A percentile compares a stretch with the other conserved stretches of the same genome.
These are phyloP conservation scores for Cybosia mesomella DNA, from an alignment of 2,888 invertebrate genomes.

Conservation along the genomic window DNA sequence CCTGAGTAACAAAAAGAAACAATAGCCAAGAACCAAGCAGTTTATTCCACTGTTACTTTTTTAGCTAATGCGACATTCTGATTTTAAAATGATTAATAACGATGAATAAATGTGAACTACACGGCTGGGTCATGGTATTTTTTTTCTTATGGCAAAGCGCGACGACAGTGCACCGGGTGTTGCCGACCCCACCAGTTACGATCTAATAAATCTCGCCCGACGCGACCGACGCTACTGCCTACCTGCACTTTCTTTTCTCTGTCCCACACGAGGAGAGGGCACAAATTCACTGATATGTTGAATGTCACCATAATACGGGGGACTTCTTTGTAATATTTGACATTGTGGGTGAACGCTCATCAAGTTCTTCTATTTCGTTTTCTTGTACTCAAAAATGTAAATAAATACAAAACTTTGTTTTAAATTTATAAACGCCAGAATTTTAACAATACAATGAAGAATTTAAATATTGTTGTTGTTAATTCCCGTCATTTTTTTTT, in stretches of 20 bases:
- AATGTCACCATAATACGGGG: slow-evolving; percentile 63
- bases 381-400: slow-evolving; percentile 31
- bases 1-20: not conserved
- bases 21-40: not conserved
- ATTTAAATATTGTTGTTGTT: slow-evolving; percentile 43
- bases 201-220: slow-evolving; percentile 83
- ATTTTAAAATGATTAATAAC: slow-evolving; percentile 19
- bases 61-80: not conserved
- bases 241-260: slow-evolving; percentile 86
- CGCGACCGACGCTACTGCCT: slow-evolving; percentile 69
- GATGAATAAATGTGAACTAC: slow-evolving; percentile 30
- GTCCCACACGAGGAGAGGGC: slow-evolving; percentile 72
- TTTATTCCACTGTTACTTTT: not conserved
- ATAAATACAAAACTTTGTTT: slow-evolving; percentile 25
- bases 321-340: slow-evolving; percentile 65
- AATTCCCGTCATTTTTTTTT: slow-evolving; percentile 39
- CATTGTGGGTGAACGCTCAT: slow-evolving; percentile 48
- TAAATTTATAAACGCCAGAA: slow-evolving; percentile 42
- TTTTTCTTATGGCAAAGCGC: slow-evolving; percentile 60
- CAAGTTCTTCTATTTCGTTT: slow-evolving; percentile 24
- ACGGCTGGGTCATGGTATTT: slow-evolving; percentile 43
- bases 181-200: slow-evolving; percentile 82
- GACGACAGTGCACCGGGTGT: slow-evolving; percentile 68
- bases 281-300: slow-evolving; percentile 64
- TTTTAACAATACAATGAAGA: slow-evolving; percentile 43